A percentile compares a stretch with the other conserved stretches of the same genome.
Conservation (phyloP, 2,113 vertebrate species). For the Oxygymnocypris stewartii region DNA sequence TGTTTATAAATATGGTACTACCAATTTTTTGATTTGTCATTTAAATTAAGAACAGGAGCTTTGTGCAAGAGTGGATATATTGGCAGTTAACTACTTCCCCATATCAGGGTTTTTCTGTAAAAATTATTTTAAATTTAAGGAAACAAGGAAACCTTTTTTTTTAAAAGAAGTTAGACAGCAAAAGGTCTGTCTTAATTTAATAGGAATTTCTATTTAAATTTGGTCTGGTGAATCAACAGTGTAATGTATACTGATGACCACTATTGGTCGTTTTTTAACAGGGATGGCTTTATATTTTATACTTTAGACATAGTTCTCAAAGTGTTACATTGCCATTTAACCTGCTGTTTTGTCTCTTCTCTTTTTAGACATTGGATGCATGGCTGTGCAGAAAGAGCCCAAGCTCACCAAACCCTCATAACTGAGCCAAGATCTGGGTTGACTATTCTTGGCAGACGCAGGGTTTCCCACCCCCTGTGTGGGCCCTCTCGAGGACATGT, state of each 20-base stretch:
- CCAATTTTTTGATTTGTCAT: not conserved
- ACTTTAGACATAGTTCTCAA: not conserved
- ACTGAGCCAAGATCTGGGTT: conserved; percentile 49
- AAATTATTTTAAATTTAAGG: not conserved
- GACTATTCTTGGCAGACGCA: conserved; percentile 10
- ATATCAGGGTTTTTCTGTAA: not conserved
- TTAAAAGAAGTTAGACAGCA: not conserved
- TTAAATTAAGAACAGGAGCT: not conserved
- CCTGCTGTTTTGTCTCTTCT: not conserved
- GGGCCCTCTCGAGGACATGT: conserved; percentile 33
- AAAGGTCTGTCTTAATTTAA: not conserved
- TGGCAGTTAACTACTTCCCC: not conserved
- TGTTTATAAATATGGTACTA: not conserved
- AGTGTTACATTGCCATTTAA: not conserved
- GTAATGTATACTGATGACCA: not conserved
- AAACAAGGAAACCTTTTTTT: not conserved
- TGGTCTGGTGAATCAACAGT: not conserved
- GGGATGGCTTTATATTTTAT: not conserved
- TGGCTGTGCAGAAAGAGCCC: conserved; percentile 41
- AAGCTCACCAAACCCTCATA: conserved; percentile 39
- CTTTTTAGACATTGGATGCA: conserved; percentile 51
- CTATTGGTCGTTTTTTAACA: not conserved
- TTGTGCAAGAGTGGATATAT: too few species aligned
- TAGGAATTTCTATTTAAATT: not conserved
- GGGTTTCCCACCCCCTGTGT: conserved; percentile 54